A percentile compares a stretch with the other conserved stretches of the same genome.
phyloP scores from a whole-genome alignment of 2,797 vertebrate genomes.

The Galaxias olidus region DNA sequence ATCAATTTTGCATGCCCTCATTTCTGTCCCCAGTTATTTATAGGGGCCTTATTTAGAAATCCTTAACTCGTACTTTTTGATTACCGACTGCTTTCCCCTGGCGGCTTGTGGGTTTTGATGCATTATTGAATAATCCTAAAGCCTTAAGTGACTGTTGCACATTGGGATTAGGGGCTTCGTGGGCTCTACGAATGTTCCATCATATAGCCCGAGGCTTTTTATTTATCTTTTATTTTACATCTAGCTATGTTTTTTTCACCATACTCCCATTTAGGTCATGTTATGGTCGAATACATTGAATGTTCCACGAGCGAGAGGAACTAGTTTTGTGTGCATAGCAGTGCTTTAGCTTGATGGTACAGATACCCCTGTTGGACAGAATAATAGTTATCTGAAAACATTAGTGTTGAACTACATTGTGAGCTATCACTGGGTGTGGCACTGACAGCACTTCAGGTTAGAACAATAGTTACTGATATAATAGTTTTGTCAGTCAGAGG shows the following conservation, averaged over 20 bases:
- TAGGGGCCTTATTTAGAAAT: constrained; percentile 75
- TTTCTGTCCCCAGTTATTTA: constrained; percentile 76
- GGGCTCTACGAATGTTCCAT: constrained; percentile 47
- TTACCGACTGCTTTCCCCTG: constrained; percentile 63
- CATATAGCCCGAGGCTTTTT: constrained; percentile 25
- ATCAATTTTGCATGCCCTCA: constrained; percentile 75
- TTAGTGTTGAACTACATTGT: constrained; percentile 16
- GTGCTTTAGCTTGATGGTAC: constrained; percentile 12
- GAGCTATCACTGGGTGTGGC: constrained; percentile 25
- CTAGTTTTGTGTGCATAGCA: constrained; percentile 10
- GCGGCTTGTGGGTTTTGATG: constrained; percentile 66
- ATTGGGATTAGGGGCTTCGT: constrained; percentile 44
- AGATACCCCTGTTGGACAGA: constrained; percentile 18
- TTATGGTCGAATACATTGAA: constrained; percentile 18
- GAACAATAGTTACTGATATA: constrained; percentile 33
- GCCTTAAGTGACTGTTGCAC: constrained; percentile 64
- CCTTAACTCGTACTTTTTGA: constrained; percentile 75
- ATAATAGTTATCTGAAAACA: constrained; percentile 34
- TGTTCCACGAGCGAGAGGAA: too few relatives aligned
- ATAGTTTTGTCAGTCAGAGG: constrained; percentile 37
- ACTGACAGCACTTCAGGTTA: constrained; percentile 26
- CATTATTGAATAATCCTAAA: constrained; percentile 73
- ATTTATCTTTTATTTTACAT: constrained; percentile 17
- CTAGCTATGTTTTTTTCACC: too few relatives aligned
- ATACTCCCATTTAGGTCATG: constrained; percentile 3